A percentile compares a stretch with the other conserved stretches of the same genome.
phyloP scores from a whole-genome alignment of 2,888 invertebrate species.

The Amphipyra berbera region DNA sequence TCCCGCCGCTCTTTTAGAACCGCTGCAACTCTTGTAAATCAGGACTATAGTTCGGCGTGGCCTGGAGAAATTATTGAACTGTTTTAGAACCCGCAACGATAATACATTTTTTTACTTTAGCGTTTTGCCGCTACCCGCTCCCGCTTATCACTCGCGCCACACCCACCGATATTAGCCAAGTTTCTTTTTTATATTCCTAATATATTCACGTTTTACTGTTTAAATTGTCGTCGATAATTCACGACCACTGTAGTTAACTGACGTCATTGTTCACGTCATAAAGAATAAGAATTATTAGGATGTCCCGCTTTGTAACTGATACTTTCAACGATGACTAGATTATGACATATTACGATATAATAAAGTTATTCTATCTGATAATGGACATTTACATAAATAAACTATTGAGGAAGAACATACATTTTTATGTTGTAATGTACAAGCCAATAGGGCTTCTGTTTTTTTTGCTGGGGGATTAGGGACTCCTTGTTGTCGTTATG shows the following conservation, averaged over 20 bases:
- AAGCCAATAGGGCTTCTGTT: constrained; percentile 41
- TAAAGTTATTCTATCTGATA: constrained; percentile 55
- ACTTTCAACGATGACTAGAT: constrained; percentile 51
- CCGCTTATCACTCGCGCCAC: constrained; percentile 31
- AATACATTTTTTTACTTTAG: neutral
- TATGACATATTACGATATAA: constrained; percentile 57
- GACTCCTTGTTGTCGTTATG: constrained; percentile 4
- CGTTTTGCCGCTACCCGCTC: constrained; percentile 13
- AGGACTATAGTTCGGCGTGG: too few species aligned
- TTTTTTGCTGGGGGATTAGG: constrained; percentile 10
- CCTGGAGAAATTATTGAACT: too few species aligned
- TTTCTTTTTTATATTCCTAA: constrained; percentile 68
- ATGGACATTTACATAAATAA: constrained; percentile 52
- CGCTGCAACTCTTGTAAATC: too few species aligned
- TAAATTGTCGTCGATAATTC: constrained; percentile 64
- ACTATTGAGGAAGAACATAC: constrained; percentile 39
- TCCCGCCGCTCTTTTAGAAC: too few species aligned
- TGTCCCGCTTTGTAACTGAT: constrained; percentile 49
- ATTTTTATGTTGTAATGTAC: constrained; percentile 33
- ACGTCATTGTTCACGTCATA: constrained; percentile 54
- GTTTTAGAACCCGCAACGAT: too few species aligned
- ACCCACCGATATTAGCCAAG: constrained; percentile 65
- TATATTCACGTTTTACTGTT: constrained; percentile 70
- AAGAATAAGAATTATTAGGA: constrained; percentile 56
- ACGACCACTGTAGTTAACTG: constrained; percentile 33